These are phyloP conservation scores for Chrysolina americana DNA, from an alignment of 2,888 invertebrate genomes.

Conservation along the genomic window DNA sequence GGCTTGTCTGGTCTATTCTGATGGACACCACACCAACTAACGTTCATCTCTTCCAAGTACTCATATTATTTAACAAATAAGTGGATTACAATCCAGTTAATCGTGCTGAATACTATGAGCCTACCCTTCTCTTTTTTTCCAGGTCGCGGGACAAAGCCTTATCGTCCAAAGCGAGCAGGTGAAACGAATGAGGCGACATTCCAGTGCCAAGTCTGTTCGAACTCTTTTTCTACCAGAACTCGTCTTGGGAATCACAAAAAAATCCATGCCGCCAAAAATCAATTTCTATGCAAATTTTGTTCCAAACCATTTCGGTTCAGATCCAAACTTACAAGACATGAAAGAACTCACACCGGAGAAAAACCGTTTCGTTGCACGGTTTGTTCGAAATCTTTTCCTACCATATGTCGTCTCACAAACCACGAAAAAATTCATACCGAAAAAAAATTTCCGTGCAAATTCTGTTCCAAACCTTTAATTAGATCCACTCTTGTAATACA, in stretches of 20 bases:
- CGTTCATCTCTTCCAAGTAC: too few species aligned
- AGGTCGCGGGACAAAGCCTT: too few species aligned
- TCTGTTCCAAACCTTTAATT: not conserved
- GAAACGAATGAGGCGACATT: too few species aligned
- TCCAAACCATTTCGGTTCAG: not conserved
- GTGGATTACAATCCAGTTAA: too few species aligned
- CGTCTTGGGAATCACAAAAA: not conserved
- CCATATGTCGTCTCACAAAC: not conserved
- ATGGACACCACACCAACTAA: too few species aligned
- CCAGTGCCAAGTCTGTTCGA: not conserved
- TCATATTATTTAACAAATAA: too few species aligned
- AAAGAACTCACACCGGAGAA: not conserved
- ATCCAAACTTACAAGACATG: not conserved
- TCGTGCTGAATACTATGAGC: too few species aligned
- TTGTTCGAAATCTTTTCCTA: not conserved
- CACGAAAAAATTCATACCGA: not conserved
- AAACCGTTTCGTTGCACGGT: not conserved
- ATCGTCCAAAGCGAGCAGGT: too few species aligned
- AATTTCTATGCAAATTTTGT: not conserved
- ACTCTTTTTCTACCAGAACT: not conserved
- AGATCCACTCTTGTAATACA: not conserved
- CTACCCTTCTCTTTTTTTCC: too few species aligned
- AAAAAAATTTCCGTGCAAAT: not conserved
- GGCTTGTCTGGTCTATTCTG: too few species aligned
- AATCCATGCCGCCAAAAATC: not conserved